Evolutionary conservation across 2,797 vertebrate genomes (phyloP).

Genomic region (Masticophis lateralis): DNA sequence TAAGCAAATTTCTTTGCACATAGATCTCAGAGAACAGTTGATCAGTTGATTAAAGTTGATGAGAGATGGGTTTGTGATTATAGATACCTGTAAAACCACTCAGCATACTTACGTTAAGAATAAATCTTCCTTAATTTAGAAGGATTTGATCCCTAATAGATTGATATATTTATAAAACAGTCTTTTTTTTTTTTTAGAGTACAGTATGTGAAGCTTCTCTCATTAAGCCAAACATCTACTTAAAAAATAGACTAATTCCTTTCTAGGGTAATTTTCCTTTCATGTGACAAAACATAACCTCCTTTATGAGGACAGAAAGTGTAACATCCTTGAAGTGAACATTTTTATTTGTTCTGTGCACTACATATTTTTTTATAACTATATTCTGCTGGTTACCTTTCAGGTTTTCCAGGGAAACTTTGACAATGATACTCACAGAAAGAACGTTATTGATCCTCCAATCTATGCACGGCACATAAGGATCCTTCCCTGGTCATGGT

Average conservation of each 20-base stretch:
- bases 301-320: background rate
- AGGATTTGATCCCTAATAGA: background rate
- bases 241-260: background rate
- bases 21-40: background rate
- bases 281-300: background rate
- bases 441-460: constrained; percentile 94
- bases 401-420: constrained; percentile 99
- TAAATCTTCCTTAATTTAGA: background rate
- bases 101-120: background rate
- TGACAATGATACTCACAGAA: constrained; percentile 98
- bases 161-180: background rate
- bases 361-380: background rate
- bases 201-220: background rate
- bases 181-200: background rate
- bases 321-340: background rate
- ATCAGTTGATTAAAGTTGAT: background rate
- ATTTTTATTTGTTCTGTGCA: background rate
- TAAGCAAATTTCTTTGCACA: background rate
- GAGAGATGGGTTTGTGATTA: background rate
- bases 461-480: constrained; percentile 87
- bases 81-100: background rate
- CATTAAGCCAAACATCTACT: background rate
- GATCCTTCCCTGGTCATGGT: constrained; percentile 98
- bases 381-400: background rate
- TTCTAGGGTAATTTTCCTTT: background rate